Base-by-base conservation (phyloP, 2,797 vertebrate species). In the Harpagifer antarcticus region DNA sequence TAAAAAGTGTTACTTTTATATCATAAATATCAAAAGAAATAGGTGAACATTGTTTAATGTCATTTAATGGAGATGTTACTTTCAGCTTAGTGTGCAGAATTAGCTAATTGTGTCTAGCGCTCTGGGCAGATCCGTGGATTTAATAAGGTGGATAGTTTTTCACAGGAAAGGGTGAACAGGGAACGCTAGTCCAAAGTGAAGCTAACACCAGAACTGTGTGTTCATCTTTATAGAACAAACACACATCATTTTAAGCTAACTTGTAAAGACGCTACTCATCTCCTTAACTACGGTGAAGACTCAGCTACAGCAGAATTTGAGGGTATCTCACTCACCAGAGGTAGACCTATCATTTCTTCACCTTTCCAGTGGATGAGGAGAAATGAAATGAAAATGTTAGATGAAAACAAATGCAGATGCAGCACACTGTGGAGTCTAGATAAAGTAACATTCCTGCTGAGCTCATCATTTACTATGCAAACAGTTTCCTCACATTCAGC, bases 321-420 rank as follows among this genome's bases (percentile, higher is more conserved):
- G 76, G 49, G 54, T 37, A 49, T 75, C 66, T 78, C 84, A 95
- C 94, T 94, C 88, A 95, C 94, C 92, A 72, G 81, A 79, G 67
- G 64, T 33, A 81, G 79, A 72, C 79, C 82, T 91, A 49, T 94
- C 88, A 95, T 89, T 94, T 95, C 91, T 90, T 87, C 80, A 86
- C 81, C 91, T 91, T 89, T 88, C 84, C 83, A 86, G 73, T 58
- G 78, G 74, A 84, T 82, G 86, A 76, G 71, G 83, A 89, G 80
- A 92, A 64, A 93, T 91, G 79, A 90, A 83, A 93, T 93, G 90
- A 78, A 89, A 83, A 88, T 86, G 86, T 92, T 86, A 92, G 79
- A 79, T 90, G 82, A 58, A 74, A 75, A 77, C 47, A 63, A 49
- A 48, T 50, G 75, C 12, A 61, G 45, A 81, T 43, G 55, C 56